Evolutionary conservation across 2,888 invertebrate genomes (phyloP).

Genomic region (Crematogaster levior): DNA sequence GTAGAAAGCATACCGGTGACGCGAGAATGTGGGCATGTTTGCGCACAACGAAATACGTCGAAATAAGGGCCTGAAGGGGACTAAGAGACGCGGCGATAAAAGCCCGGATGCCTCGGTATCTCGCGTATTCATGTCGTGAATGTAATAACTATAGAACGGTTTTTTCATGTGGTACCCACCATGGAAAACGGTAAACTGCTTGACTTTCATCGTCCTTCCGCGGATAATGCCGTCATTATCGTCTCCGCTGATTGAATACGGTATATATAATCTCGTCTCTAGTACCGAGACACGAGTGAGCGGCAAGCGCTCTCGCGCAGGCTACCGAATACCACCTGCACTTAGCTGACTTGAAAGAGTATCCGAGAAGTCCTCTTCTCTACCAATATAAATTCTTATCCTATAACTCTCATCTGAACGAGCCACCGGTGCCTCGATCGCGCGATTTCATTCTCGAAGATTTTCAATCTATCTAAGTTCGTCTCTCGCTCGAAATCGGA

Average conservation of each 20-base stretch:
- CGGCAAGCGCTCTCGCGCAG: constrained; percentile 40
- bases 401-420: constrained; percentile 42
- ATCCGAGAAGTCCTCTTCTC: constrained; percentile 7
- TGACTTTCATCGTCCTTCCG: constrained; percentile 68
- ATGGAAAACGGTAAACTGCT: constrained; percentile 65
- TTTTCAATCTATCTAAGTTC: constrained; percentile 12
- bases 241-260: constrained; percentile 71
- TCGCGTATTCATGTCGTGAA: constrained; percentile 9
- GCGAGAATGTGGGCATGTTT: background rate
- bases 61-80: background rate
- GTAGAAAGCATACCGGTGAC: constrained; percentile 54
- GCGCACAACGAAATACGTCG: constrained; percentile 4
- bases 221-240: constrained; percentile 72
- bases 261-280: constrained; percentile 64
- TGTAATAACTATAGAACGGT: constrained; percentile 52
- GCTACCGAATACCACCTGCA: constrained; percentile 53
- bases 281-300: constrained; percentile 26
- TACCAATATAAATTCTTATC: constrained; percentile 39
- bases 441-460: background rate
- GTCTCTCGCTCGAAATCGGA: background rate
- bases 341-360: constrained; percentile 56
- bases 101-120: constrained; percentile 40
- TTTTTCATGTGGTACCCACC: constrained; percentile 52
- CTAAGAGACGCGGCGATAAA: constrained; percentile 34
- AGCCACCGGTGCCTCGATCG: constrained; percentile 7